Conservation (phyloP, 2,888 invertebrate species). For the Himalopsyche kuldschensis region DNA sequence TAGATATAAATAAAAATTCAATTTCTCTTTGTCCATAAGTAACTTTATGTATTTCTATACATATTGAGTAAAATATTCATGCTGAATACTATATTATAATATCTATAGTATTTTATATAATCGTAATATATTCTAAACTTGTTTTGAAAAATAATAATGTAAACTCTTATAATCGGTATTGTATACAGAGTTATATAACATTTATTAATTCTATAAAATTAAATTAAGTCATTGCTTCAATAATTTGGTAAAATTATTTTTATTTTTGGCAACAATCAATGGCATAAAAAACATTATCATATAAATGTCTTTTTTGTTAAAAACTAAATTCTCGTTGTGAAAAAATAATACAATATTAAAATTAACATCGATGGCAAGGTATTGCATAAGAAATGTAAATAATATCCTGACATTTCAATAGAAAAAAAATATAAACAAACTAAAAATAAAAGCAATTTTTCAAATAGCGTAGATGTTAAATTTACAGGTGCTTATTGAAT, state of each 20-base stretch:
- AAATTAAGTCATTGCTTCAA: slow-evolving; percentile 12
- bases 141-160: slow-evolving; percentile 38
- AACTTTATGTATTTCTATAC: slow-evolving; percentile 37
- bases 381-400: not conserved
- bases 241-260: not conserved
- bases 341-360: not conserved
- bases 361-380: not conserved
- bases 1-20: not conserved
- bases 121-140: slow-evolving; percentile 34
- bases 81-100: slow-evolving; percentile 38
- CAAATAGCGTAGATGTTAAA: not conserved
- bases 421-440: not conserved
- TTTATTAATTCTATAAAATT: slow-evolving; percentile 13
- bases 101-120: slow-evolving; percentile 28
- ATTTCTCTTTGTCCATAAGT: slow-evolving; percentile 9
- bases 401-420: not conserved
- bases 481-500: not conserved
- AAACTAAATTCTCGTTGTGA: not conserved
- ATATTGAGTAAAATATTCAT: slow-evolving; percentile 40
- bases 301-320: not conserved
- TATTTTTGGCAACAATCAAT: not conserved
- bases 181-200: slow-evolving; percentile 30
- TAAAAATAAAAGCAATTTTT: not conserved
- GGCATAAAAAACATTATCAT: not conserved
- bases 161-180: slow-evolving; percentile 29